phyloP scores from a whole-genome alignment of 2,797 vertebrate species.

The Alcedo atthis region DNA sequence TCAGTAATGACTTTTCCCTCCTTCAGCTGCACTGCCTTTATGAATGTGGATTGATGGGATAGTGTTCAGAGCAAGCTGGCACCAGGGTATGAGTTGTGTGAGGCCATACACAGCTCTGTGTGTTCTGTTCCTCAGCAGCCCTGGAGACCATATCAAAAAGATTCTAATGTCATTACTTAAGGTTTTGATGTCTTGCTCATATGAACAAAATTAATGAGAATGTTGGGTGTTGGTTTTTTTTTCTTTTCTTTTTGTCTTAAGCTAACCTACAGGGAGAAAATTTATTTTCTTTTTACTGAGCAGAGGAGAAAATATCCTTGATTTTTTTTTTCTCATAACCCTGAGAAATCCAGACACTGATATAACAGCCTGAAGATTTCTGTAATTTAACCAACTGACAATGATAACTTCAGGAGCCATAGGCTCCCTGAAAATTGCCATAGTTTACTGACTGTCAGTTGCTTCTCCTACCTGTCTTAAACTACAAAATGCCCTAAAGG shows the following conservation, averaged over 20 bases:
- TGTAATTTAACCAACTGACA: constrained; percentile 33
- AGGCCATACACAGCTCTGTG: background rate
- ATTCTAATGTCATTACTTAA: background rate
- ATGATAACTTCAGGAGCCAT: background rate
- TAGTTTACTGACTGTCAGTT: background rate
- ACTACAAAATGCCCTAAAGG: background rate
- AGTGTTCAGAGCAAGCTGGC: background rate
- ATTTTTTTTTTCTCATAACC: background rate
- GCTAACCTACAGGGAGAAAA: background rate
- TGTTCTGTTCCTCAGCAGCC: background rate
- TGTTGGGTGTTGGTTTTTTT: background rate
- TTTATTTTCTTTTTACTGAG: constrained; percentile 3
- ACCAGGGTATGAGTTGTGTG: background rate
- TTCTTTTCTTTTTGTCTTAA: background rate
- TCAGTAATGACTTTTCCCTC: background rate
- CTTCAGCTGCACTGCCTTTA: background rate
- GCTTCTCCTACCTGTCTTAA: background rate
- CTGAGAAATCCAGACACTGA: background rate
- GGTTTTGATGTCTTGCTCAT: background rate
- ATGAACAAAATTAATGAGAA: background rate
- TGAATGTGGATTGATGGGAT: background rate
- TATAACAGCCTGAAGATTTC: constrained; percentile 25
- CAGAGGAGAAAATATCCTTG: background rate
- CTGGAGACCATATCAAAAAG: background rate
- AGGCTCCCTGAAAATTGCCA: constrained; percentile 17